Percentiles rank a stretch among this genome's conserved stretches.
These are phyloP conservation scores for Egretta garzetta DNA, from an alignment of 2,113 vertebrate genomes.

Conservation along the genomic window DNA sequence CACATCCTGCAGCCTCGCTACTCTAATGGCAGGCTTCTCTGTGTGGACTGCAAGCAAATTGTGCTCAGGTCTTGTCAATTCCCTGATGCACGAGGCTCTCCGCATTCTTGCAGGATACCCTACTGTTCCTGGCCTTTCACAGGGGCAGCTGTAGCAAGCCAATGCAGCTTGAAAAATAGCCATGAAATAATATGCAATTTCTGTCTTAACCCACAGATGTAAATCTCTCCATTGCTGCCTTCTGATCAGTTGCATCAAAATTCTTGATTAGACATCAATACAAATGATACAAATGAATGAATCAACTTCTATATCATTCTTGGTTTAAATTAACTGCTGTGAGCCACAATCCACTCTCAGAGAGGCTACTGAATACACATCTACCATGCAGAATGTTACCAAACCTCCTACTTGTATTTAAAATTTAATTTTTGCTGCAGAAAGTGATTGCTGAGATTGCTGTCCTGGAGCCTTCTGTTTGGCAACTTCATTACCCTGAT, in stretches of 20 bases:
- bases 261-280: background rate
- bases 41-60: background rate
- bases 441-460: background rate
- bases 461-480: background rate
- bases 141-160: background rate
- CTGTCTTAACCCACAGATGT: background rate
- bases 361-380: background rate
- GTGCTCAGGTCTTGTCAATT: background rate
- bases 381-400: background rate
- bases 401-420: background rate
- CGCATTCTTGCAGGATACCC: background rate
- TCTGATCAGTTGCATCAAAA: background rate
- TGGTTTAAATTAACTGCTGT: background rate
- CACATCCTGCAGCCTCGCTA: background rate
- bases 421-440: background rate
- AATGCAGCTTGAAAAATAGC: background rate
- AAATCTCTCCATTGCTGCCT: background rate
- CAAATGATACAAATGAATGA: background rate
- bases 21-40: background rate
- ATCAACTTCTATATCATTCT: background rate
- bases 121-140: background rate
- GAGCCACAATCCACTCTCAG: background rate
- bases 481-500: background rate
- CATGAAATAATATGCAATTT: background rate
- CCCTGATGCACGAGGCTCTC: rapidly evolving